phyloP scores from a whole-genome alignment of 2,888 invertebrate genomes.

The Coelopa pilipes region DNA sequence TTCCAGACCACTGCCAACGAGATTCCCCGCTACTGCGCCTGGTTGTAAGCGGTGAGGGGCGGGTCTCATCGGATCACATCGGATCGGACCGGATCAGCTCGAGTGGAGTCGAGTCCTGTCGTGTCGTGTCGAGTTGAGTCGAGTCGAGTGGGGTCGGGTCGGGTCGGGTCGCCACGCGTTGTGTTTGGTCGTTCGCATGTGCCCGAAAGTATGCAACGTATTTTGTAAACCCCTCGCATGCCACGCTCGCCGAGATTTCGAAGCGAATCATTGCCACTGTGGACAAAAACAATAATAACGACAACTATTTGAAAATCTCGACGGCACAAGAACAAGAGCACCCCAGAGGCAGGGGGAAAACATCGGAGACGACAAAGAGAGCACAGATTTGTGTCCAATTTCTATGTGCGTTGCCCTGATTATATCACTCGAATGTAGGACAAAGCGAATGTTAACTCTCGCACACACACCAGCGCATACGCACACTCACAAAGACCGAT shows the following conservation, averaged over 20 bases:
- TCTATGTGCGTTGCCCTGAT: constrained; percentile 51
- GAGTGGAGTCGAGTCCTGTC: too few species aligned
- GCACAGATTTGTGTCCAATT: constrained; percentile 41
- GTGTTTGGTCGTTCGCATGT: not conserved
- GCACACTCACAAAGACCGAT: constrained; percentile 12
- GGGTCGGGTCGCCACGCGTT: too few species aligned
- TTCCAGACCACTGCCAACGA: constrained; percentile 38
- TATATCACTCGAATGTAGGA: constrained; percentile 53
- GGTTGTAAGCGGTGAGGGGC: constrained; percentile 42
- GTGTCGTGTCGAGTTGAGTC: too few species aligned
- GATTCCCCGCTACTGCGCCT: constrained; percentile 44
- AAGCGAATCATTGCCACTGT: constrained; percentile 1
- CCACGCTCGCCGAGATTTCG: constrained; percentile 13
- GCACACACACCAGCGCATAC: constrained; percentile 1
- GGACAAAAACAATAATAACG: constrained; percentile 30
- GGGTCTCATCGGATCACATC: not conserved
- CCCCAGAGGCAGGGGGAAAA: not conserved
- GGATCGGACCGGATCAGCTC: too few species aligned
- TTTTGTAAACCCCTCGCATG: not conserved
- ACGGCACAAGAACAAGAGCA: constrained; percentile 27
- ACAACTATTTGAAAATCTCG: constrained; percentile 32
- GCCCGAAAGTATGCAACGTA: constrained; percentile 38
- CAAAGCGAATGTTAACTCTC: constrained; percentile 44
- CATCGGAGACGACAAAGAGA: constrained; percentile 17
- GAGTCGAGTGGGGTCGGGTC: too few species aligned